A percentile compares a stretch with the other conserved stretches of the same genome.
phyloP scores from a whole-genome alignment of 2,113 vertebrate genomes.

The Lontra canadensis region DNA sequence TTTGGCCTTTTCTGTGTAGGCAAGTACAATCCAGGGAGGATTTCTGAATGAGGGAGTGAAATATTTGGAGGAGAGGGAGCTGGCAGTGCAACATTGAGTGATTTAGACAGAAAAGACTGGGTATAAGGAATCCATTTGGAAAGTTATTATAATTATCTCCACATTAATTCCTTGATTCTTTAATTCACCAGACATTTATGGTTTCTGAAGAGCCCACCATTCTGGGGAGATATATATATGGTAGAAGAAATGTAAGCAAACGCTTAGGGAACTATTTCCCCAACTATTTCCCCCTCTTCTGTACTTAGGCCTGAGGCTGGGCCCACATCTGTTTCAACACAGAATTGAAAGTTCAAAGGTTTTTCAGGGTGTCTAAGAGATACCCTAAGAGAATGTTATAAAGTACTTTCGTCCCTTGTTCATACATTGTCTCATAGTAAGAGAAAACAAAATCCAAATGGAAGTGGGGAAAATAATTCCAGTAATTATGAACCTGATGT shows the following conservation, averaged over 20 bases:
- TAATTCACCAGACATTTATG: neutral
- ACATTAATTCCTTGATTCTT: slow-evolving; percentile 1
- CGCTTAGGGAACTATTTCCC: neutral
- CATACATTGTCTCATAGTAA: neutral
- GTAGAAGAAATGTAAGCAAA: neutral
- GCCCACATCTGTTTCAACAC: neutral
- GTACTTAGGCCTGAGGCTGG: neutral
- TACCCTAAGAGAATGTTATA: neutral
- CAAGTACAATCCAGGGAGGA: neutral
- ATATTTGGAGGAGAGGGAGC: neutral
- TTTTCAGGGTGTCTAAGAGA: neutral
- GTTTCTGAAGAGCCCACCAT: neutral
- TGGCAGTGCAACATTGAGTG: neutral
- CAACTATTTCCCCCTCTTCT: too few species aligned
- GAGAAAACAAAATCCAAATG: neutral
- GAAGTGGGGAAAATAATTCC: neutral
- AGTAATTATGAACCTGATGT: neutral
- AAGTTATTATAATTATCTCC: neutral
- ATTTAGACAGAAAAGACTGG: neutral
- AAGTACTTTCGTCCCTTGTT: neutral
- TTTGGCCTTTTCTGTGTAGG: neutral
- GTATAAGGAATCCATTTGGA: neutral
- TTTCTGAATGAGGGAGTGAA: neutral
- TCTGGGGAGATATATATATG: neutral
- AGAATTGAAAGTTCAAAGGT: neutral